A percentile compares a stretch with the other conserved stretches of the same genome.
These are phyloP conservation scores for Dreissena rostriformis DNA, from an alignment of 1,140 invertebrate genomes.

Conservation along the genomic window DNA sequence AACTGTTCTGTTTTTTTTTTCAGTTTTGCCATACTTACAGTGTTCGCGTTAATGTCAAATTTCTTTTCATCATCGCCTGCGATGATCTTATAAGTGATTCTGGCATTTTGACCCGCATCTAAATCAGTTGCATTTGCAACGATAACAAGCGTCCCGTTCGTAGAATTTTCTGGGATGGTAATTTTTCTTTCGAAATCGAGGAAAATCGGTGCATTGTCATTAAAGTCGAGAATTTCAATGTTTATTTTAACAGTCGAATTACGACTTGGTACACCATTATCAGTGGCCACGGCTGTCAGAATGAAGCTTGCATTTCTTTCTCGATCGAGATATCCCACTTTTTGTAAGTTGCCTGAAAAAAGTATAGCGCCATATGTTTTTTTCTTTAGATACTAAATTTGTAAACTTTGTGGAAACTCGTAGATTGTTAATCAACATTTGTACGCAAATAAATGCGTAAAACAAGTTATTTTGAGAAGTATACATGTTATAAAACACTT, in stretches of 20 bases:
- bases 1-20: too few species aligned
- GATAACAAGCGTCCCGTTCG: neutral
- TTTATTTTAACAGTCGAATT: neutral
- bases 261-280: slow-evolving; percentile 24
- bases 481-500: too few species aligned
- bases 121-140: slow-evolving; percentile 22
- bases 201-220: slow-evolving; percentile 45
- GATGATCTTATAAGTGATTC: too few species aligned
- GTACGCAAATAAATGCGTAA: too few species aligned
- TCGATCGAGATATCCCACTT: slow-evolving; percentile 17
- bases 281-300: slow-evolving; percentile 30
- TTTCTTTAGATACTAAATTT: too few species aligned
- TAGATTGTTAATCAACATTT: too few species aligned
- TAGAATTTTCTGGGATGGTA: slow-evolving; percentile 5
- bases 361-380: too few species aligned
- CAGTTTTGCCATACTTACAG: too few species aligned
- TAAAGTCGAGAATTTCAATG: slow-evolving; percentile 36
- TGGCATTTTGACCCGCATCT: slow-evolving; percentile 22
- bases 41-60: too few species aligned
- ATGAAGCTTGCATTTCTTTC: slow-evolving; percentile 1
- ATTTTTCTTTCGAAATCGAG: neutral
- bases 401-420: too few species aligned
- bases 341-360: slow-evolving; percentile 25
- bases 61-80: too few species aligned
- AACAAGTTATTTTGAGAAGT: too few species aligned